Evolutionary conservation across 2,113 vertebrate genomes (phyloP).

Genomic region (Chaetodon trifascialis): DNA sequence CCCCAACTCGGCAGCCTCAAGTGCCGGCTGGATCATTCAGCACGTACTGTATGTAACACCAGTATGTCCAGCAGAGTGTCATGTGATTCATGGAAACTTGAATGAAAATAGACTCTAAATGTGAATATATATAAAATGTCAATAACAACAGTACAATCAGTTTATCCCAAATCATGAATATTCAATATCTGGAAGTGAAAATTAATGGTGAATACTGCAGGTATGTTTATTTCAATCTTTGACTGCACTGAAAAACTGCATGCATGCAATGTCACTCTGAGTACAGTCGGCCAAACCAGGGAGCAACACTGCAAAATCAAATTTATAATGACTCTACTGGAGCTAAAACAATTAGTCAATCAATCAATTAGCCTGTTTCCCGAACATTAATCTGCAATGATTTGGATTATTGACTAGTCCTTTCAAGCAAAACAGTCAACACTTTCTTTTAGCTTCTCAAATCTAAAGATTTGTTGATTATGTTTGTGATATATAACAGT

Average conservation of each 20-base stretch:
- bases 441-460: background rate
- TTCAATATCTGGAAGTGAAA: background rate
- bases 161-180: background rate
- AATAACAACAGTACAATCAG: background rate
- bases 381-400: background rate
- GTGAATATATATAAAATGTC: too few relatives aligned
- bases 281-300: background rate
- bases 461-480: background rate
- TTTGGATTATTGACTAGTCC: background rate
- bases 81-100: background rate
- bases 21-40: constrained; percentile 11
- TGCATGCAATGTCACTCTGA: background rate
- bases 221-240: background rate
- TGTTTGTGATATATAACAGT: background rate
- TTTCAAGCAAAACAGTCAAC: background rate
- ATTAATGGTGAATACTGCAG: background rate
- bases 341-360: background rate
- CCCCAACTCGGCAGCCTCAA: constrained; percentile 18
- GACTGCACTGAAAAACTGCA: background rate
- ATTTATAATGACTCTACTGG: background rate
- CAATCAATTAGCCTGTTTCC: background rate
- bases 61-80: background rate
- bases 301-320: background rate
- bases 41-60: background rate
- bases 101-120: background rate